Evolutionary conservation across 1,140 invertebrate species (phyloP).

Genomic region (Diuraphis noxia): DNA sequence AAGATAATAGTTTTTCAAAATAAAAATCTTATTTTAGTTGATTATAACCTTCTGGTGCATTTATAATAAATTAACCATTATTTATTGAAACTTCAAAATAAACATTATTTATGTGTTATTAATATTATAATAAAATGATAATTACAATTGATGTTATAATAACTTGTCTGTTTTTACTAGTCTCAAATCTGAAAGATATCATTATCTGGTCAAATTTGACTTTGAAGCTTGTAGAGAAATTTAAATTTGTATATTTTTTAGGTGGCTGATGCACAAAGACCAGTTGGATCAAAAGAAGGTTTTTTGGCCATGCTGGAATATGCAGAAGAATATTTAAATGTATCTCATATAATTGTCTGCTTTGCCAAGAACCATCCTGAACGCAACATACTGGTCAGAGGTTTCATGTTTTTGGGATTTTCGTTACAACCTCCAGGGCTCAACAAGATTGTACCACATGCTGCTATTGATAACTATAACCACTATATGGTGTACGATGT

Average conservation of each 20-base stretch:
- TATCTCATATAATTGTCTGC: constrained; percentile 78
- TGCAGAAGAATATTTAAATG: constrained; percentile 89
- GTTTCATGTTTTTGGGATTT: constrained; percentile 97
- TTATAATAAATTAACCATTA: no score
- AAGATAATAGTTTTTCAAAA: no score
- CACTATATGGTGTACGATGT: constrained; percentile 81
- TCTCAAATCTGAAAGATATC: no score
- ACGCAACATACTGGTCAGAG: constrained; percentile 80
- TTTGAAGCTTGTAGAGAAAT: no score
- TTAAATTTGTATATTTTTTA: background rate
- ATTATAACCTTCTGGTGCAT: no score
- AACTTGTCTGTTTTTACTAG: no score
- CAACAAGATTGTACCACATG: constrained; percentile 73
- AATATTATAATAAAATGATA: no score
- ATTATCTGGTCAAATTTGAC: no score
- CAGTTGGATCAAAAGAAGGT: constrained; percentile 88
- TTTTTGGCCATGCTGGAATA: constrained; percentile 93
- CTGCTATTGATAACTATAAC: constrained; percentile 66
- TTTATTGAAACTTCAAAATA: no score
- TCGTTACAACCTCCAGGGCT: constrained; percentile 76
- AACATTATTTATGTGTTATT: no score
- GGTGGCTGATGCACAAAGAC: constrained; percentile 58
- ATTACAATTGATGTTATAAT: no score
- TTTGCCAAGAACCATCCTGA: constrained; percentile 83
- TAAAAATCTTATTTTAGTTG: no score